phyloP scores from a whole-genome alignment of 2,888 invertebrate genomes.

The Merodon equestris region DNA sequence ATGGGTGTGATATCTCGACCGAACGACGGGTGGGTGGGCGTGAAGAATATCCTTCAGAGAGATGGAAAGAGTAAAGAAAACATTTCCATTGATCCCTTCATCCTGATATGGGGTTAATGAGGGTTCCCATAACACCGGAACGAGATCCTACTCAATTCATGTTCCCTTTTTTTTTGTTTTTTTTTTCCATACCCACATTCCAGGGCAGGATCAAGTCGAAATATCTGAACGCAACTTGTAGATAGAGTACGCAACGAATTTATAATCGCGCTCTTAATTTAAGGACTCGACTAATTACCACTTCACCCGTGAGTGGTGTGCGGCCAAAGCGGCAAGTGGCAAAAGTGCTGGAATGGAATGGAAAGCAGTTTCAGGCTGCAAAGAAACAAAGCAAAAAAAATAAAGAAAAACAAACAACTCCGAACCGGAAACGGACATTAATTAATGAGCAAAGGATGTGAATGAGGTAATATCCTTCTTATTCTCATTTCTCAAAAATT shows the following conservation, averaged over 20 bases:
- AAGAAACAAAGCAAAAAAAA: not conserved
- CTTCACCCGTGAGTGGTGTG: slow-evolving; percentile 22
- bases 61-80: slow-evolving; percentile 23
- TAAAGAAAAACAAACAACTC: slow-evolving; percentile 15
- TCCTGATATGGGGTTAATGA: slow-evolving; percentile 65
- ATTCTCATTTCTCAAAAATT: not conserved
- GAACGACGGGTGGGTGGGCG: slow-evolving; percentile 22
- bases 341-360: slow-evolving; percentile 19
- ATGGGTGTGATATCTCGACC: slow-evolving; percentile 18
- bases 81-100: slow-evolving; percentile 62
- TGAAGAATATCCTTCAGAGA: no score
- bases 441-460: slow-evolving; percentile 62
- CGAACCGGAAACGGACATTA: slow-evolving; percentile 53
- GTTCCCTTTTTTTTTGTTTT: slow-evolving; percentile 12
- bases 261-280: slow-evolving; percentile 62
- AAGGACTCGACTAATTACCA: slow-evolving; percentile 58
- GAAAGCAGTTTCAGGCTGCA: no score
- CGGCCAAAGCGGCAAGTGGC: no score
- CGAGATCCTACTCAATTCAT: slow-evolving; percentile 36
- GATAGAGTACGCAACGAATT: slow-evolving; percentile 57
- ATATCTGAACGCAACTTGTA: slow-evolving; percentile 2
- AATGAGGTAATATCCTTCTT: slow-evolving; percentile 35
- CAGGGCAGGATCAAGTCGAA: not conserved
- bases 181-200: not conserved
- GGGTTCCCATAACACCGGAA: slow-evolving; percentile 59